These are phyloP conservation scores for Halcyon badia DNA, from an alignment of 2,797 vertebrate genomes.

Conservation along the genomic window DNA sequence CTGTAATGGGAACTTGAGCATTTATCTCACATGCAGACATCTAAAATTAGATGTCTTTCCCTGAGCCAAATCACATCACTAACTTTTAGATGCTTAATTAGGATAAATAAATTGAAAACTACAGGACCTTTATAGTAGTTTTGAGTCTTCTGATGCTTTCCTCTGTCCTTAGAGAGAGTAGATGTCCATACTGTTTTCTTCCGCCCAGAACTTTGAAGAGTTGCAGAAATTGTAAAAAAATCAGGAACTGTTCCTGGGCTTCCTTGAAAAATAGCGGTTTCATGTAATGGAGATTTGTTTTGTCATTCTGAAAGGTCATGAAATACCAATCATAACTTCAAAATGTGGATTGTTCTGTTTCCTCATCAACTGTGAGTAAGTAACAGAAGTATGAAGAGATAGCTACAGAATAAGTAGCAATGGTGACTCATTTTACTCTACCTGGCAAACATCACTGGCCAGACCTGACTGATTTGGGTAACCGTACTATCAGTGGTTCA, in stretches of 20 bases:
- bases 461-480: background rate
- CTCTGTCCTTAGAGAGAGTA: background rate
- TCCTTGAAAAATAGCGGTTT: background rate
- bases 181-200: background rate
- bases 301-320: background rate
- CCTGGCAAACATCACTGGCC: background rate
- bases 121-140: background rate
- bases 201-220: background rate
- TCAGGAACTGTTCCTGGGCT: background rate
- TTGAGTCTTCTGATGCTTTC: background rate
- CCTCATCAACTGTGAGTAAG: accelerated
- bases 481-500: background rate
- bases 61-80: background rate
- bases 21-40: background rate
- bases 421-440: background rate
- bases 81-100: conserved; percentile 37
- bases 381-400: background rate
- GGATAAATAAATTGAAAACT: conserved; percentile 33
- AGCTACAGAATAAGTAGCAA: background rate
- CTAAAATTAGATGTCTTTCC: conserved; percentile 47
- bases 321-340: background rate
- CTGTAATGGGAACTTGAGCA: conserved; percentile 22
- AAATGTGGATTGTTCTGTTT: background rate
- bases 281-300: background rate
- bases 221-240: background rate